Conservation (phyloP, 2,888 invertebrate genomes). For the Steromphala cineraria region DNA sequence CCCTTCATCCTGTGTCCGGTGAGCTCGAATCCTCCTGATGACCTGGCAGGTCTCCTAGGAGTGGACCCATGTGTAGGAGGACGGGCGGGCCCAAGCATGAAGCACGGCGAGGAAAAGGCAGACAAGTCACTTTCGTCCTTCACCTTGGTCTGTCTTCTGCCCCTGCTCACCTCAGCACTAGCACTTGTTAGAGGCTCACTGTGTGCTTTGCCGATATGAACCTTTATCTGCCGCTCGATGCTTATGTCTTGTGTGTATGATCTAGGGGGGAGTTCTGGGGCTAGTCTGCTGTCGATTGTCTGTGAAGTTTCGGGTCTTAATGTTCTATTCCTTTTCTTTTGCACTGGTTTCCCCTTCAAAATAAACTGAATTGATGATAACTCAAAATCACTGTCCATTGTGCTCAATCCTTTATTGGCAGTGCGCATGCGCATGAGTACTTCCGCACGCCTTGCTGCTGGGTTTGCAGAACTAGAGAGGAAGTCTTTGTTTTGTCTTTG, state of each 20-base stretch:
- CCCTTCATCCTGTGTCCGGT: conserved; percentile 24
- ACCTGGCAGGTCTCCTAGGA: neutral
- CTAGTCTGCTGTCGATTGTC: neutral
- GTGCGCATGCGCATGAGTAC: conserved; percentile 27
- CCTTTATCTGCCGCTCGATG: neutral
- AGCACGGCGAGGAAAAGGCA: neutral
- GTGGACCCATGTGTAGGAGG: neutral
- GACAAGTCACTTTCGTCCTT: neutral
- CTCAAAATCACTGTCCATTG: conserved; percentile 12
- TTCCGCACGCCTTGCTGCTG: conserved; percentile 28
- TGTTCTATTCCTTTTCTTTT: neutral
- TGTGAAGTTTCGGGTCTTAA: neutral
- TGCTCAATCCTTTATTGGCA: conserved; percentile 30
- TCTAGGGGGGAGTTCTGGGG: neutral
- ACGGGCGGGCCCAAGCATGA: neutral
- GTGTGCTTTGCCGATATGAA: conserved; percentile 8
- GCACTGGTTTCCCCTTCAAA: conserved; percentile 29
- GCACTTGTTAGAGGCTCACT: neutral
- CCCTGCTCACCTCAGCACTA: neutral
- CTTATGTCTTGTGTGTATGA: neutral
- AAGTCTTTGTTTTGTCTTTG: neutral
- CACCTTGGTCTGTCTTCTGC: neutral
- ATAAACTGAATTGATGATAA: conserved; percentile 30
- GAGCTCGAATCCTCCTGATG: conserved; percentile 10
- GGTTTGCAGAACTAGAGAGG: neutral